Evolutionary conservation across 2,113 vertebrate genomes (phyloP), one percentile per base, ranked within the genome.

Genomic region (Engystomops pustulosus): DNA sequence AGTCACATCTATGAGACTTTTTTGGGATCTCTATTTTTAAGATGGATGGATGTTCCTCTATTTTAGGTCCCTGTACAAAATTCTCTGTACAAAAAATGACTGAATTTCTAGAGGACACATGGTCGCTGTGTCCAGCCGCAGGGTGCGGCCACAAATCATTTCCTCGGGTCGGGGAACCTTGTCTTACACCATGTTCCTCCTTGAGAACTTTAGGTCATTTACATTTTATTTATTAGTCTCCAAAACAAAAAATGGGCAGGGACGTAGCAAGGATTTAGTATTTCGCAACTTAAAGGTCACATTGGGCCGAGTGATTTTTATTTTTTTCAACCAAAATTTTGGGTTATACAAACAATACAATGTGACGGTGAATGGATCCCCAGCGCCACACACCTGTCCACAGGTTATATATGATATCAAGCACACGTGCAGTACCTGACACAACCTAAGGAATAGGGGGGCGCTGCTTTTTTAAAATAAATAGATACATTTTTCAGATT

Each of bases 191-290:
- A 67, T 32, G 4, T 8, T 18, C 30, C 62, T 55, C 30, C 51
- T 36, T 18, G 14, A 15, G 25, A 60, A 20, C 15, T 30, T 74
- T 75, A 51, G 49, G 32, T 47, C 74, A 53, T 20, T 51, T 20
- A 32, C 45, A 75, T 47, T n/a, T n/a, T n/a, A n/a, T n/a, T n/a
- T 51, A 30, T 12, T 34, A 36, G 55, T 78, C 1, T n/a, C 34
- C 75, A 78, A 77, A 20, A 55, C 74, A 77, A 41, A 77, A 77
- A 51, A 55, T 55, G 74, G 74, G 51, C 49, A 77, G 32, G 12
- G 12, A 5, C 41, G 20, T n/a, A n/a, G n/a, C n/a, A n/a, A n/a
- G n/a, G n/a, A n/a, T n/a, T n/a, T n/a, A n/a, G n/a, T 3, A 60
- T 38, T 15, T 6, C 36, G 75, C n/a, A 41, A 36, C 18, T 38